Conservation (phyloP, 2,797 vertebrate genomes). For the Platyrinchus mystaceus region DNA sequence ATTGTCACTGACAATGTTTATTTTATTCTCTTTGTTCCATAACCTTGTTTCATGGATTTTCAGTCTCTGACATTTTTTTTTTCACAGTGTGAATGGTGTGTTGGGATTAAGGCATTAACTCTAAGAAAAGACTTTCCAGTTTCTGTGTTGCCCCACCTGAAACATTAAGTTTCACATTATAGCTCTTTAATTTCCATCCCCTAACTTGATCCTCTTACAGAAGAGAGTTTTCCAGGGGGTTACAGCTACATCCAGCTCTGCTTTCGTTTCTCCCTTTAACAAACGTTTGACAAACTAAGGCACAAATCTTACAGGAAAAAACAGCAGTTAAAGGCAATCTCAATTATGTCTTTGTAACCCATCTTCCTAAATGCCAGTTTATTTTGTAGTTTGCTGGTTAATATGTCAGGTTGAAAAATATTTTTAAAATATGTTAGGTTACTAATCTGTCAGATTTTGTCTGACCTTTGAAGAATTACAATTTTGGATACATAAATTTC, state of each 20-base stretch:
- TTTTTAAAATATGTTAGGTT: background rate
- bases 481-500: background rate
- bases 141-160: background rate
- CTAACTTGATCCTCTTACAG: background rate
- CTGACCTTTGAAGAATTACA: background rate
- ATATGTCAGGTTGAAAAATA: background rate
- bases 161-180: conserved; percentile 8
- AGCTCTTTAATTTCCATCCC: conserved; percentile 13
- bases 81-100: background rate
- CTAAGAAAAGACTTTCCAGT: background rate
- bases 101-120: conserved; percentile 29
- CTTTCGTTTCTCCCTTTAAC: background rate
- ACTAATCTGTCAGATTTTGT: background rate
- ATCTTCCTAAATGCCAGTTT: background rate
- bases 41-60: conserved; percentile 25
- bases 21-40: background rate
- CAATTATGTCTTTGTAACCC: background rate
- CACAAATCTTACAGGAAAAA: background rate
- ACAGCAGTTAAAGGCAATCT: background rate
- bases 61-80: conserved; percentile 11
- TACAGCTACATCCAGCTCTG: background rate
- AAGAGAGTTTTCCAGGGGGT: background rate
- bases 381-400: background rate
- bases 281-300: background rate
- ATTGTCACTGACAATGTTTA: background rate